Base-by-base conservation (phyloP, 2,888 invertebrate species). In the Pseudeuparius sepicola region DNA sequence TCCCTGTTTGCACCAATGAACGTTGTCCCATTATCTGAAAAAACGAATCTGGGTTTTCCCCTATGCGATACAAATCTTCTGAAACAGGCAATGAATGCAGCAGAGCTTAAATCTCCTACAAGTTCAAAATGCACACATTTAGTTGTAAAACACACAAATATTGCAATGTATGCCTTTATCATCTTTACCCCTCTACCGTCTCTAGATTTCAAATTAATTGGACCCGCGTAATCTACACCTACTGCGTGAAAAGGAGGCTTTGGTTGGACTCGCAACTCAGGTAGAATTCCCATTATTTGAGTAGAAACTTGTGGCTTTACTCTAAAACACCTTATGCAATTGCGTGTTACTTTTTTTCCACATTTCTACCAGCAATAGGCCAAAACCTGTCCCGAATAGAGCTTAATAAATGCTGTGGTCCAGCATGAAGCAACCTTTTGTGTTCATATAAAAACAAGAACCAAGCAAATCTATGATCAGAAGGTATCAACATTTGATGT, bases 21-120 rank as follows among this genome's bases (percentile, higher is more conserved):
- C 4, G 6, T 37, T 2, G 24, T 34, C 3, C 33, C 34, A 10
- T 37, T 37, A 13, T 34, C 37, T 5, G 37, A 34, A 12, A 24
- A 33, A 6, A 37, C 20, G 5, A 26, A 3, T 4, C 5, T 3
- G 7, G 31, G 31, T 11, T 31, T 30, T 2, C 34, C 34, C 3
- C 34, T 20, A n/a, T n/a, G 20, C n/a, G 26, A 6, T 11, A 20
- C 20, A 20, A 20, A 20, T 20, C 20, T 6, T 20, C n/a, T 20
- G 7, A 20, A 20, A 7, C 7, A 7, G 6, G n/a, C 6, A 20
- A 20, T 20, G 20, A 20, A 20, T 7, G 20, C 20, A 7, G 6
- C 20, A 6, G 20, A 7, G 6, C 7, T 7, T 6, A 20, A n/a
- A 20, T n/a, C n/a, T 6, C 20, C n/a, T 11, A 26, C 26, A 7